Percentiles rank a stretch among this genome's conserved stretches.
Evolutionary conservation across 2,888 invertebrate species (phyloP).

Genomic region (Caenorhabditis imperialis): DNA sequence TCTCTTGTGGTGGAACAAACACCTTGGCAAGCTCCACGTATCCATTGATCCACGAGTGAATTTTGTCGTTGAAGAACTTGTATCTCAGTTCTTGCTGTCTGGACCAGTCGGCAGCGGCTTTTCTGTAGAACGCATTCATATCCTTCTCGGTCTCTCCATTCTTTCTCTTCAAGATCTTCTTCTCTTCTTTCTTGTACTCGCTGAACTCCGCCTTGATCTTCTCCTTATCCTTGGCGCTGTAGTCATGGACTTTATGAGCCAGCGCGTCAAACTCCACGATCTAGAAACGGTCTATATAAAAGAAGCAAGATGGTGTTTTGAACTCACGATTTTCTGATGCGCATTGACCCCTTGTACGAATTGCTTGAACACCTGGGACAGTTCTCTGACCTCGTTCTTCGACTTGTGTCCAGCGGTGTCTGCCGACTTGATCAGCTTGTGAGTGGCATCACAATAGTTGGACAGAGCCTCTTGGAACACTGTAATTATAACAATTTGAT

Average conservation of each 20-base stretch:
- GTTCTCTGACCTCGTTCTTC: conserved; percentile 40
- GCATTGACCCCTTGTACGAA: conserved; percentile 54
- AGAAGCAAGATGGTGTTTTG: not conserved
- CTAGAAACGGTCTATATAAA: conserved; percentile 28
- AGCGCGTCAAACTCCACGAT: conserved; percentile 53
- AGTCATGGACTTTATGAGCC: conserved; percentile 52
- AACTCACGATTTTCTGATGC: conserved; percentile 47
- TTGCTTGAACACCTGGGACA: conserved; percentile 44
- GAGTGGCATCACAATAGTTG: conserved; percentile 50
- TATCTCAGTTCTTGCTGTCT: conserved; percentile 65
- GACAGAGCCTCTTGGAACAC: conserved; percentile 49
- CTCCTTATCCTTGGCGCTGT: conserved; percentile 59
- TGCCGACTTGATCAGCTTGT: conserved; percentile 51
- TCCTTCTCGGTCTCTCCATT: conserved; percentile 47
- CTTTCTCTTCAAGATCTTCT: conserved; percentile 52
- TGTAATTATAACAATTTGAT: conserved; percentile 13
- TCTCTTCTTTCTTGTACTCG: conserved; percentile 55
- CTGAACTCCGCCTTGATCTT: conserved; percentile 51
- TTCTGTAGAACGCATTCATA: conserved; percentile 53
- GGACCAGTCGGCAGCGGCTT: conserved; percentile 50
- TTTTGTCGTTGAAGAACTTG: conserved; percentile 66
- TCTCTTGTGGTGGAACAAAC: conserved; percentile 1
- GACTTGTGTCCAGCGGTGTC: conserved; percentile 42
- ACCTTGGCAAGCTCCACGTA: conserved; percentile 33
- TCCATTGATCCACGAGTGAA: conserved; percentile 59